A percentile compares a stretch with the other conserved stretches of the same genome.
Conservation (phyloP, 2,797 vertebrate genomes). For the Paedocypris micromegethes region DNA sequence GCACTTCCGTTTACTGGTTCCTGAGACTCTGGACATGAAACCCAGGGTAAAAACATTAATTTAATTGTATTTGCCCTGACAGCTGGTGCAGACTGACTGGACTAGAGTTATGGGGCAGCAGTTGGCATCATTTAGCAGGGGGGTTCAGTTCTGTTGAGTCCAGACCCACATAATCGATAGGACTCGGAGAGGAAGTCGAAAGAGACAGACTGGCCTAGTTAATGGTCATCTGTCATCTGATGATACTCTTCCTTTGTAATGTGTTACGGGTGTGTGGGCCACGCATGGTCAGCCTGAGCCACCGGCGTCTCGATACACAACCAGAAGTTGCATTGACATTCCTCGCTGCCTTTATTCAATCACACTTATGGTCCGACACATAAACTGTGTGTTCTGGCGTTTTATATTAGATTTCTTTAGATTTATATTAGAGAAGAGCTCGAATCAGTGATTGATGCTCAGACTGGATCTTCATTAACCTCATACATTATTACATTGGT, state of each 20-base stretch:
- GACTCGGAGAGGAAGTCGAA: slow-evolving; percentile 43
- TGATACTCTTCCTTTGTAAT: slow-evolving; percentile 60
- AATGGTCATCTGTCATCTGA: slow-evolving; percentile 65
- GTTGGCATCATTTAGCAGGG: slow-evolving; percentile 60
- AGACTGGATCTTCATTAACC: too few relatives aligned
- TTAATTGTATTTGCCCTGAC: slow-evolving; percentile 59
- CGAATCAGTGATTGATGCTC: too few relatives aligned
- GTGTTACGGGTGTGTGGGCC: slow-evolving; percentile 53
- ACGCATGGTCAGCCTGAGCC: slow-evolving; percentile 15
- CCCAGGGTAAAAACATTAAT: slow-evolving; percentile 60
- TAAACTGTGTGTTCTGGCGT: too few relatives aligned
- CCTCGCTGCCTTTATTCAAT: too few relatives aligned
- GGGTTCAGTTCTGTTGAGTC: slow-evolving; percentile 51
- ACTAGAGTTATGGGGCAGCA: slow-evolving; percentile 51
- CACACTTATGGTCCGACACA: too few relatives aligned
- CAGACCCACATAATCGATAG: slow-evolving; percentile 64
- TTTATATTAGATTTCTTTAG: too few relatives aligned
- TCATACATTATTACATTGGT: too few relatives aligned
- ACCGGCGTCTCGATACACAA: slow-evolving; percentile 4
- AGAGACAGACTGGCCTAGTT: slow-evolving; percentile 57
- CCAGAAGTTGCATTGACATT: background rate
- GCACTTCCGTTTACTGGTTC: slow-evolving; percentile 39
- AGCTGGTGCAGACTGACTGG: slow-evolving; percentile 65
- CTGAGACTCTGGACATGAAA: slow-evolving; percentile 50
- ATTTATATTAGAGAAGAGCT: too few relatives aligned